Base-by-base conservation (phyloP, 2,888 invertebrate species). In the Eupithecia exiguata region DNA sequence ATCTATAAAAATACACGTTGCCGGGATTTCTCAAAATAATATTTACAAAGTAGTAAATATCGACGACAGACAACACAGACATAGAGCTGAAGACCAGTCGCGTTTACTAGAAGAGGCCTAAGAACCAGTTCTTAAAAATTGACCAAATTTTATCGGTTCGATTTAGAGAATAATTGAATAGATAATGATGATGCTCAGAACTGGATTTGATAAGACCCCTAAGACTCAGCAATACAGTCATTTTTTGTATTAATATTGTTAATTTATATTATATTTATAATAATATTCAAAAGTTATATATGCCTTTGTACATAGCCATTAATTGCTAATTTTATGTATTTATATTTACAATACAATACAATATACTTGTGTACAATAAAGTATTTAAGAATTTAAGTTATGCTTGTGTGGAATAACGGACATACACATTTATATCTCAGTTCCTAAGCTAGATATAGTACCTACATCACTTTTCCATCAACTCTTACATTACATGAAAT, bases 401-500 rank as follows among this genome's bases (percentile, higher is more conserved):
- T 9, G 21, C 10, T 21, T 53, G 21, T 21, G 4, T 53, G 2
- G 18, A 49, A 49, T 10, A 21, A 53, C n/a, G 21, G 10, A 53
- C n/a, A 18, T 43, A 53, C n/a, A 21, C 12, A 58, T 58, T 58
- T 25, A 25, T 25, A 58, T 58, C 5, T 3, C 53, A 2, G 10
- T 53, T 58, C 25, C 5, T 58, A 25, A 12, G 12, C 58, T 53
- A 43, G 18, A 7, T 46, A 43, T 5, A 43, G 14, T 25, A 58
- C 4, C 16, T 16, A 35, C 63, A 65, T 65, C 63, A 36, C 74
- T 69, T 77, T 77, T 75, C 36, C 69, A 75, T 49, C 49, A 67
- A 74, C 74, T 68, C 74, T 74, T 67, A 74, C 74, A 68, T 69
- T 66, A 58, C 25, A 58, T 58, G 58, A 58, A 58, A 25, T 58